Conservation (phyloP, 2,113 vertebrate genomes). For the Galeopterus variegatus region DNA sequence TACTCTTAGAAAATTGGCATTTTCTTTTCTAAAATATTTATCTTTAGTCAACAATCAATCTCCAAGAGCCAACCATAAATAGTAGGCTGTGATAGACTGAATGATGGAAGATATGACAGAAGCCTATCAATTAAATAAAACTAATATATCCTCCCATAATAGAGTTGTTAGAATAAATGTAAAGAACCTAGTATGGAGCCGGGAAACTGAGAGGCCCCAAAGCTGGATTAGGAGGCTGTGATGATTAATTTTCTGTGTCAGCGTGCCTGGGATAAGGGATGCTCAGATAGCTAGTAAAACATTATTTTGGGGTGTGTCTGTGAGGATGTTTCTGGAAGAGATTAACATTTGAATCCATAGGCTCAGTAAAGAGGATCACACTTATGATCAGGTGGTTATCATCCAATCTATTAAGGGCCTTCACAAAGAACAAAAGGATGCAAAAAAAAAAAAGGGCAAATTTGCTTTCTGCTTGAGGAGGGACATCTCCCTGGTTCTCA, state of each 20-base stretch:
- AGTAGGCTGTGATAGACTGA: not conserved
- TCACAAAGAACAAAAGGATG: not conserved
- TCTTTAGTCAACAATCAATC: slow-evolving; percentile 24
- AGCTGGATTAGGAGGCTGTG: not conserved
- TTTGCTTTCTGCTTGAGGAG: not conserved
- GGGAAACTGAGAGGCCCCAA: not conserved
- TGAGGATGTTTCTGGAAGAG: not conserved
- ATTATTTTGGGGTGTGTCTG: too few relatives aligned
- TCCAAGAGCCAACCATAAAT: not conserved
- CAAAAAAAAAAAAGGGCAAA: not conserved
- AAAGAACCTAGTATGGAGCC: not conserved
- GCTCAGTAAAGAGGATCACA: not conserved
- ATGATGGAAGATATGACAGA: not conserved
- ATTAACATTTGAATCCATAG: not conserved
- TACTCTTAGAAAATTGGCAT: slow-evolving; percentile 24
- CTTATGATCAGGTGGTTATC: not conserved
- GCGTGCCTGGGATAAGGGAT: not conserved
- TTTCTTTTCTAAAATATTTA: not conserved
- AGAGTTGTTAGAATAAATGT: not conserved
- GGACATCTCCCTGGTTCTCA: not conserved
- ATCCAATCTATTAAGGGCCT: not conserved
- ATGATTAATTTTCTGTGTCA: not conserved
- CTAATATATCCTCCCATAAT: not conserved
- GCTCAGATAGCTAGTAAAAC: not conserved
- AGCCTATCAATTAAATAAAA: slow-evolving; percentile 23